Evolutionary conservation across 2,113 vertebrate species (phyloP).

Genomic region (Channa maculata): DNA sequence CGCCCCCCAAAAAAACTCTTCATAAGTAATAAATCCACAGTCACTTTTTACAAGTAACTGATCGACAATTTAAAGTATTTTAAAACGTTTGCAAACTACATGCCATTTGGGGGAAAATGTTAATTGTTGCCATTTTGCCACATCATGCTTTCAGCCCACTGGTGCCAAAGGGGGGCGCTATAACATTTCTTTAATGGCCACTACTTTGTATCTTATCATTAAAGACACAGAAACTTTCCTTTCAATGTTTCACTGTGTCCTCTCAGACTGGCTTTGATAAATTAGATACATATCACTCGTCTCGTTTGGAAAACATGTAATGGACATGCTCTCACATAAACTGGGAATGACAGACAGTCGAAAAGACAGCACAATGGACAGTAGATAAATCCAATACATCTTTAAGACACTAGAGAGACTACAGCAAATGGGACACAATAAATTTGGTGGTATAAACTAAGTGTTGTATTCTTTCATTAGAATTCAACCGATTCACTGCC

Average conservation of each 20-base stretch:
- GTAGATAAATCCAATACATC: conserved; percentile 38
- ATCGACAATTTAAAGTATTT: not conserved
- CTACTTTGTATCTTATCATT: conserved; percentile 16
- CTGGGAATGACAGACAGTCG: conserved; percentile 8
- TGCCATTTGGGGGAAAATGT: not conserved
- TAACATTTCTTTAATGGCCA: conserved; percentile 25
- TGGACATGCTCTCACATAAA: conserved; percentile 28
- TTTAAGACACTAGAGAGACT: conserved; percentile 39
- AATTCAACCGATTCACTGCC: conserved; percentile 34
- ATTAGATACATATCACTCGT: no score
- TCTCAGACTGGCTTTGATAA: no score
- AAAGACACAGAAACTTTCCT: not conserved
- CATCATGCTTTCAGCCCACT: not conserved
- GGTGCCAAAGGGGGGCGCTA: conserved; percentile 7
- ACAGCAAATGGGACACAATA: conserved; percentile 37
- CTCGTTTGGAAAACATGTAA: conserved; percentile 1
- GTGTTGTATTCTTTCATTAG: conserved; percentile 25
- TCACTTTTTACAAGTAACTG: not conserved
- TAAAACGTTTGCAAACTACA: not conserved
- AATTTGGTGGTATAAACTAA: conserved; percentile 32
- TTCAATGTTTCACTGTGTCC: not conserved
- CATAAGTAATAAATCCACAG: not conserved
- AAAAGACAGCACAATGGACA: conserved; percentile 35
- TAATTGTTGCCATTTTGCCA: not conserved
- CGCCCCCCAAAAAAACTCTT: not conserved